Conservation (phyloP, 2,113 vertebrate species). For the Eublepharis macularius region DNA sequence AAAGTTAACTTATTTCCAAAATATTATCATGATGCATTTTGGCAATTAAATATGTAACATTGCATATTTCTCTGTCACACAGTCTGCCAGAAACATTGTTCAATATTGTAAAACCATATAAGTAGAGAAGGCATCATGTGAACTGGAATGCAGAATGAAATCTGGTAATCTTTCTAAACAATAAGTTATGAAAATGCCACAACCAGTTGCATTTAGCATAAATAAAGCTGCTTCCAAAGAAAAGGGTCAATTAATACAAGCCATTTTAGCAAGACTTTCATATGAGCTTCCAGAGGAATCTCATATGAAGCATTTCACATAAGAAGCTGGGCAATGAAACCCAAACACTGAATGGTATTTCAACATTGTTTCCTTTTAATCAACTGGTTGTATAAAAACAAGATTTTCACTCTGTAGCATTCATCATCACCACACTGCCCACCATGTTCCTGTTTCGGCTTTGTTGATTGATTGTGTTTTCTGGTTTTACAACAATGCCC, state of each 20-base stretch:
- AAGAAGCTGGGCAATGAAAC: neutral
- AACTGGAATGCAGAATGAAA: neutral
- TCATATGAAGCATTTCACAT: neutral
- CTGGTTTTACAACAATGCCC: neutral
- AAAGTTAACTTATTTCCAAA: neutral
- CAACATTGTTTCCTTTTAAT: neutral
- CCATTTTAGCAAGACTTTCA: neutral
- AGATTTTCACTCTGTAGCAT: neutral
- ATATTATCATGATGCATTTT: neutral
- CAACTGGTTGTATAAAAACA: constrained; percentile 1
- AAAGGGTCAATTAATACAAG: neutral
- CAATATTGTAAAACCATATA: neutral
- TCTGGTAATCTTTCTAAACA: neutral
- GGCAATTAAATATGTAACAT: neutral
- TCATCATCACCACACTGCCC: neutral
- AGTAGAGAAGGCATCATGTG: rapidly evolving
- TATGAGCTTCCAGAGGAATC: no score
- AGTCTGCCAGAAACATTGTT: neutral
- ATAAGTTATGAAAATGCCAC: neutral
- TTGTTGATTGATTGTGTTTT: neutral
- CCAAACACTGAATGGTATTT: neutral
- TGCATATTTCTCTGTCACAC: neutral
- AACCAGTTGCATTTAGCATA: neutral
- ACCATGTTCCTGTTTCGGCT: neutral
- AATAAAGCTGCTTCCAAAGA: neutral